Evolutionary conservation across 2,113 vertebrate genomes (phyloP).

Genomic region (Periophthalmodon schlosseri): DNA sequence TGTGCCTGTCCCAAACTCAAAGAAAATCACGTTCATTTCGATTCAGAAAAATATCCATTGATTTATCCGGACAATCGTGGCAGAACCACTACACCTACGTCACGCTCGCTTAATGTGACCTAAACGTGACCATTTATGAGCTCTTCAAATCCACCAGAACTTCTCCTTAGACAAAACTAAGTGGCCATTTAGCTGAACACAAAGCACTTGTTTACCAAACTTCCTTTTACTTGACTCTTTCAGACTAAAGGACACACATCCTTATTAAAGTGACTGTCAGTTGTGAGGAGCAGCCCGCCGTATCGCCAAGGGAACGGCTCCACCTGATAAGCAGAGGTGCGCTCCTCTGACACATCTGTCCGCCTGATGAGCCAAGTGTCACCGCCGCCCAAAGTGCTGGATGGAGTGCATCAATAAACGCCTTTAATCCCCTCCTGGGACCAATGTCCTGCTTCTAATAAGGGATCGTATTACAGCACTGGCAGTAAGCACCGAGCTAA

Average conservation of each 20-base stretch:
- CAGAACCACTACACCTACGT: background rate
- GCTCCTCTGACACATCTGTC: constrained; percentile 73
- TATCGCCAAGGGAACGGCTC: constrained; percentile 63
- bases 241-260: constrained; percentile 21
- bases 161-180: constrained; percentile 7
- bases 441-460: constrained; percentile 76
- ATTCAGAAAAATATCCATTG: background rate
- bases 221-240: constrained; percentile 19
- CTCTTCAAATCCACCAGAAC: background rate
- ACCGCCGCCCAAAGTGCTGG: constrained; percentile 71
- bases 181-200: constrained; percentile 1
- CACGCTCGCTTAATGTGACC: background rate
- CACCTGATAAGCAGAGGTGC: constrained; percentile 70
- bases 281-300: constrained; percentile 46
- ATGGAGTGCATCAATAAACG: constrained; percentile 79
- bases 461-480: constrained; percentile 72
- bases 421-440: constrained; percentile 77
- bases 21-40: background rate
- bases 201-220: constrained; percentile 21
- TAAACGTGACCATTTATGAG: background rate
- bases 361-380: constrained; percentile 77
- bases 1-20: too few relatives aligned
- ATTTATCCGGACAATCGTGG: background rate
- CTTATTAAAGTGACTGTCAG: constrained; percentile 42
- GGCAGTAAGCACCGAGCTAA: constrained; percentile 60